These are phyloP conservation scores for Drosophila littoralis DNA, from an alignment of 1,140 invertebrate genomes.

Conservation along the genomic window DNA sequence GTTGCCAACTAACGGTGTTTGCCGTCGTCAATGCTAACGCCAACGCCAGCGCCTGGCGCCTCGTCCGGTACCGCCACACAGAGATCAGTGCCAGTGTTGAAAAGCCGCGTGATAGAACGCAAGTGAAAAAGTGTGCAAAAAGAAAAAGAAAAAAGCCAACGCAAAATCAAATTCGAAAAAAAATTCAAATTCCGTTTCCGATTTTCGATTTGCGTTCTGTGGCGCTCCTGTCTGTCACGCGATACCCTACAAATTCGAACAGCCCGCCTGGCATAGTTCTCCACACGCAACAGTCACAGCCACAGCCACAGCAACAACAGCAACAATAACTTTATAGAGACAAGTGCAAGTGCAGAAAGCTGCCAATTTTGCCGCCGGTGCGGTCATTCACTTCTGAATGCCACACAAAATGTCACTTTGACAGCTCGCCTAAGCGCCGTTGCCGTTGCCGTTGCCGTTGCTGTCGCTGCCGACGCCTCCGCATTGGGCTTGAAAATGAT, in stretches of 20 bases:
- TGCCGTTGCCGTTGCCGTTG: constrained; percentile 8
- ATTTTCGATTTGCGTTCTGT: neutral
- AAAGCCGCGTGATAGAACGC: constrained; percentile 36
- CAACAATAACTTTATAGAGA: constrained; percentile 19
- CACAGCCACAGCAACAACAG: constrained; percentile 26
- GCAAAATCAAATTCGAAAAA: constrained; percentile 6
- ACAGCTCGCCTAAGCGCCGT: constrained; percentile 44
- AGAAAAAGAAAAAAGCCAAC: constrained; percentile 16
- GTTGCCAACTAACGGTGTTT: constrained; percentile 70
- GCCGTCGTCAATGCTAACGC: constrained; percentile 58
- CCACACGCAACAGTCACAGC: constrained; percentile 42
- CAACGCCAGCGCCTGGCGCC: constrained; percentile 53
- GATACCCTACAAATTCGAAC: constrained; percentile 34
- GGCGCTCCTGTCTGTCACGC: constrained; percentile 27
- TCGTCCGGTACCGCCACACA: neutral
- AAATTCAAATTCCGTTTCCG: constrained; percentile 13
- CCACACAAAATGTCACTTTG: constrained; percentile 64
- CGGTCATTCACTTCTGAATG: constrained; percentile 53
- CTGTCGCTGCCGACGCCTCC: constrained; percentile 16
- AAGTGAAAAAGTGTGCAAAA: constrained; percentile 48
- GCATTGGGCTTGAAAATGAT: constrained; percentile 48
- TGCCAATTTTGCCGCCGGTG: constrained; percentile 47
- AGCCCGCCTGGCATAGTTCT: constrained; percentile 32
- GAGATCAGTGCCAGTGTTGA: constrained; percentile 33
- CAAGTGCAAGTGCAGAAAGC: constrained; percentile 57